These are phyloP conservation scores for Pseudomyrmex concolor DNA, from an alignment of 1,140 invertebrate species.

Conservation along the genomic window DNA sequence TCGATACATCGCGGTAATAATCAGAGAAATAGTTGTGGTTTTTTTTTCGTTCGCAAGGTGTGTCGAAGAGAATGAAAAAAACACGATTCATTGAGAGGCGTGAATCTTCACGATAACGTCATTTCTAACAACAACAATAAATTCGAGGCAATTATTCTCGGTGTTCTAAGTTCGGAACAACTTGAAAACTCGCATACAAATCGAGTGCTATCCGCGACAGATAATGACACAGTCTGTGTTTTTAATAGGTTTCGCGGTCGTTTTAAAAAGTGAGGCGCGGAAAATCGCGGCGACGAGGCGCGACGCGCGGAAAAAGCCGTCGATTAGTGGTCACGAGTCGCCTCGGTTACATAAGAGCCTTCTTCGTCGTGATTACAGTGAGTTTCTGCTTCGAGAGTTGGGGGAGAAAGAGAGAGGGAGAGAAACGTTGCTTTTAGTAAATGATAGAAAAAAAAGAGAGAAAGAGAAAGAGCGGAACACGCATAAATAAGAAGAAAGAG, in stretches of 20 bases:
- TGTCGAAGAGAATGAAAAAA: background rate
- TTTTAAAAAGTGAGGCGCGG: slow-evolving; percentile 1
- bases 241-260: background rate
- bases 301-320: slow-evolving; percentile 43
- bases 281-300: slow-evolving; percentile 1
- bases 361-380: slow-evolving; percentile 31
- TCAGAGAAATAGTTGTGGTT: background rate
- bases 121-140: too few relatives aligned
- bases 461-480: slow-evolving; percentile 25
- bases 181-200: too few relatives aligned
- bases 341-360: slow-evolving; percentile 27
- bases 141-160: too few relatives aligned
- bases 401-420: slow-evolving; percentile 2
- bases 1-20: background rate
- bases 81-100: background rate
- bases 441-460: background rate
- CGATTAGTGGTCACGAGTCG: slow-evolving; percentile 33
- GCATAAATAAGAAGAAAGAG: background rate
- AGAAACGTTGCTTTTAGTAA: too few relatives aligned
- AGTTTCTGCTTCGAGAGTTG: background rate
- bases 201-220: too few relatives aligned
- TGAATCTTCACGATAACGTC: too few relatives aligned
- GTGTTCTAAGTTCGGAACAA: too few relatives aligned
- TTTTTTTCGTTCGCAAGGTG: background rate
- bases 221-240: background rate